Base-by-base conservation (phyloP, 2,797 vertebrate genomes). In the Paratrypauchen microcephalus region DNA sequence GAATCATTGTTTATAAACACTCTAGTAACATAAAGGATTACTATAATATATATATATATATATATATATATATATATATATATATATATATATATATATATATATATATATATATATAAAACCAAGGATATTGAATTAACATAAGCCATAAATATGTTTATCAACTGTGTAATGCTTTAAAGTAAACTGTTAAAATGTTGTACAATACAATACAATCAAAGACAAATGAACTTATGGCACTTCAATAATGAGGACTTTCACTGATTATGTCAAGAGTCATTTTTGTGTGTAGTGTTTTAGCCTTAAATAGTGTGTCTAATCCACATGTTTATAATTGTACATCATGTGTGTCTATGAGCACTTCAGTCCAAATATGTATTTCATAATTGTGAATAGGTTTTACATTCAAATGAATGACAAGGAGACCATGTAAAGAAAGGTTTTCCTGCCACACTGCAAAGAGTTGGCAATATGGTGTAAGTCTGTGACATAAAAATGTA, bases 401-500 rank as follows among this genome's bases (percentile, higher is more conserved):
- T 73, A 69, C 64, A 76, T 78, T 62, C 21, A 69, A 66, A 62
- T 67, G 47, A 45, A 57, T 26, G 68, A 61, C 71, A 73, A 60
- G 79, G 67, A 57, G 58, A 76, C 66, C 30, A 21, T 86, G 79
- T 87, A 86, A 73, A 87, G 70, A 74, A 65, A 63, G 74, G 83
- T 87, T 81, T 68, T 82, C 78, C 75, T 63, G 65, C 61, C 41
- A 79, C 76, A 74, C 70, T 71, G 70, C 72, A 82, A 84, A 83
- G 80, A 47, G 78, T 73, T 82, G 79, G 70, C 73, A 85, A 70
- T 72, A 72, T 50, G 78, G 84, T 87, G 80, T 80, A 66, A 76
- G 83, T 84, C 82, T 90, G 87, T 90, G 85, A 77, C 84, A 81
- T 79, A 84, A 72, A 82, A 85, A 48, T 85, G 81, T 89, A 79